Conservation (phyloP, 2,888 invertebrate species). For the Chamaedrilus cognettii region DNA sequence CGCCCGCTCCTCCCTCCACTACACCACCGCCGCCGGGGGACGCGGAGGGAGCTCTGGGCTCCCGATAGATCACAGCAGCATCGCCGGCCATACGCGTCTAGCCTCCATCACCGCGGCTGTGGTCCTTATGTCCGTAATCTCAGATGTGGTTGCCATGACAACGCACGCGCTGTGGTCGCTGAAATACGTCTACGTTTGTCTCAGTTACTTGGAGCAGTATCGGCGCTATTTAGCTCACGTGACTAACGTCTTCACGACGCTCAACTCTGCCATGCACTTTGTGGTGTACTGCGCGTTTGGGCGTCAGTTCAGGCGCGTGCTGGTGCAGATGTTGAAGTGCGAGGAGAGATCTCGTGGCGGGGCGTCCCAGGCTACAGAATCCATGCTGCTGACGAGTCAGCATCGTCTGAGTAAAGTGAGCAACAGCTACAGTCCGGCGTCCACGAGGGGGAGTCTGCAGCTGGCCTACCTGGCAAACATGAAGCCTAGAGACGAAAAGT, state of each 20-base stretch:
- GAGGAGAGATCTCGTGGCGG: too few relatives aligned
- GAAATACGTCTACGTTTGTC: background rate
- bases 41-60: background rate
- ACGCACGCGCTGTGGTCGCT: conserved; percentile 34
- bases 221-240: conserved; percentile 27
- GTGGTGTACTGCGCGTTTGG: conserved; percentile 38
- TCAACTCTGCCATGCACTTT: conserved; percentile 36
- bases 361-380: too few relatives aligned
- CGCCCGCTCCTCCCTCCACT: background rate
- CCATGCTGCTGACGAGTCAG: too few relatives aligned
- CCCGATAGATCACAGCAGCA: too few relatives aligned
- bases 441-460: too few relatives aligned
- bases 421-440: too few relatives aligned
- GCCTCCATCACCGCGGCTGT: conserved; percentile 32
- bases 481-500: too few relatives aligned
- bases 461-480: too few relatives aligned
- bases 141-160: conserved; percentile 33
- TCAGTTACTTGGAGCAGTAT: background rate
- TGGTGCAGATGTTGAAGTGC: conserved; percentile 11
- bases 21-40: background rate
- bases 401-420: too few relatives aligned
- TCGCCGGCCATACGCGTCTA: background rate
- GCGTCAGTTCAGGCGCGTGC: conserved; percentile 24
- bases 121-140: conserved; percentile 33
- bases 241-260: conserved; percentile 35